Base-by-base conservation (phyloP, 2,113 vertebrate genomes). In the Sebastes schlegelii region DNA sequence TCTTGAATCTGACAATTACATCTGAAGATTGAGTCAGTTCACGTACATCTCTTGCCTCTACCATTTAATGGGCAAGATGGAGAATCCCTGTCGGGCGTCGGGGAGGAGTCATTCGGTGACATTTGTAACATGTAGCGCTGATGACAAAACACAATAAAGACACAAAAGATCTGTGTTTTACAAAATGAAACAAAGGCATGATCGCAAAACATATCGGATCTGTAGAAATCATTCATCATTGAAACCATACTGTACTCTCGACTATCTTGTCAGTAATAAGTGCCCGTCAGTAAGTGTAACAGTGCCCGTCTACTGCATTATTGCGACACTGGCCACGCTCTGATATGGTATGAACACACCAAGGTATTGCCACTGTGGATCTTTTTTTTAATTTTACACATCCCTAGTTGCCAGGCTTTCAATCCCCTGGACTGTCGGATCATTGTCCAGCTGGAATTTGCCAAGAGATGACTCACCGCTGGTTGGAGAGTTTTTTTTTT, bases 1-100 rank as follows among this genome's bases (percentile, higher is more conserved):
- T 71, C 40, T 13, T 23, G 42, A 63, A 64, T 42, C 73, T 82
- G 48, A 76, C 40, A 63, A 70, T 70, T 70, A 55, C 17, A 5
- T 17, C 8, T 21, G 23, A 11, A 12, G 55, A 26, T 21, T 1
- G n/a, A n/a, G 58, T 3, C 40, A 52, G 45, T 4, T n/a, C 12
- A 10, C 12, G 40, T 40, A 66, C 49, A n/a, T n/a, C 74, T 67
- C 42, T 34, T 40, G 34, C 21, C 48, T 34, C 34, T 1, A 9
- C 40, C 13, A 65, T 75, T 23, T 23, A 54, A 54, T 16, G 5
- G 17, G 7, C 1, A 43, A 54, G 61, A 45, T 23, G 4, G n/a
- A 63, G 48, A 42, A 34, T n/a, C 26, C 0, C 48, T 6, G 5
- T 10, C 4, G 0, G 73, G 45, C 2, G 2, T 43, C 6, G 3